Percentiles rank a stretch among this genome's conserved stretches.
Conservation (phyloP, 1,140 invertebrate species). For the Drosophila melanogaster region DNA sequence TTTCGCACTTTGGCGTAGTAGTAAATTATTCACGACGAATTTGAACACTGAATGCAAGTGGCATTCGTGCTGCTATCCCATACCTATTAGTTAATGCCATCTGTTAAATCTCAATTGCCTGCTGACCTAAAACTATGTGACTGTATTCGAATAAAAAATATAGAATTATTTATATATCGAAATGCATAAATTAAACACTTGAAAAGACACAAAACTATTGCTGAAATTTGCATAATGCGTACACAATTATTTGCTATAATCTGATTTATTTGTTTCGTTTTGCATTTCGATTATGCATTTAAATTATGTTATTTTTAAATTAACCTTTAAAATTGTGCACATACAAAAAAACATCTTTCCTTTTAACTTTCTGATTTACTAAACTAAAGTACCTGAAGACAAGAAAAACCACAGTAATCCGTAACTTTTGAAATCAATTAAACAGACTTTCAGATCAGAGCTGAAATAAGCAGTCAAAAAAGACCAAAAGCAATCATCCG, state of each 20-base stretch:
- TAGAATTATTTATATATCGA: not conserved
- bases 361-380: constrained; percentile 8
- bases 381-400: not conserved
- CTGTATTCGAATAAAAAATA: not conserved
- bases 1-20: constrained; percentile 8
- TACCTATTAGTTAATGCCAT: constrained; percentile 5
- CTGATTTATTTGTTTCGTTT: not conserved
- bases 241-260: not conserved
- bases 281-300: not conserved
- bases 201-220: constrained; percentile 11
- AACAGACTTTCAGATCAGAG: constrained; percentile 54
- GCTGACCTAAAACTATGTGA: constrained; percentile 26
- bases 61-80: constrained; percentile 6
- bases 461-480: constrained; percentile 15
- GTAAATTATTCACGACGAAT: constrained; percentile 40
- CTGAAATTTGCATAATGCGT: constrained; percentile 17
- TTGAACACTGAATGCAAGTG: constrained; percentile 38
- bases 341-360: not conserved
- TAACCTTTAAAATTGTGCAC: not conserved
- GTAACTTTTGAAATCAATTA: constrained; percentile 51
- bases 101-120: constrained; percentile 2
- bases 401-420: constrained; percentile 13
- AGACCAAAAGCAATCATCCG: constrained; percentile 28
- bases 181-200: constrained; percentile 51
- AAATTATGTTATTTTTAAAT: not conserved